Evolutionary conservation across 2,797 vertebrate genomes (phyloP).

Genomic region (Lagodon rhomboides): DNA sequence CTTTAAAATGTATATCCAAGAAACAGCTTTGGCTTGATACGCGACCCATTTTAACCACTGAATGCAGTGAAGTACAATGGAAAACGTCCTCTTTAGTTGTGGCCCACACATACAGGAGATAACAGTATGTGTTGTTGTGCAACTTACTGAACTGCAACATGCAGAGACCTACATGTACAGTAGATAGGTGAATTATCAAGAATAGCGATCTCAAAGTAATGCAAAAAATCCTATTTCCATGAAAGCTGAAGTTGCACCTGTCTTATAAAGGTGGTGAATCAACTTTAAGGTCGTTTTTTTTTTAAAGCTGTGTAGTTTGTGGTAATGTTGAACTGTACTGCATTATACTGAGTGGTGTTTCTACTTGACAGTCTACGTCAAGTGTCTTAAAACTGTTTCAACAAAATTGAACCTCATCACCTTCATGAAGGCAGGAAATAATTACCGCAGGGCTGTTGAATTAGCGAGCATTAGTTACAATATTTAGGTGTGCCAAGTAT

Average conservation of each 20-base stretch:
- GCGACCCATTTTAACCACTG: not conserved
- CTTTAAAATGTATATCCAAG: not conserved
- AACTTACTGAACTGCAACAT: slow-evolving; percentile 24
- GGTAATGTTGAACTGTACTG: not conserved
- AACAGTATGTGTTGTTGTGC: slow-evolving; percentile 33
- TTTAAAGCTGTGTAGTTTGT: not conserved
- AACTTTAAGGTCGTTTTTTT: not conserved
- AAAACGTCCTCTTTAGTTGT: not conserved
- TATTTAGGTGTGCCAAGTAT: not conserved
- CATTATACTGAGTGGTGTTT: not conserved
- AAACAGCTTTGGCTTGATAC: not conserved
- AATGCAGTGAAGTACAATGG: not conserved
- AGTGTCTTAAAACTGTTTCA: no score
- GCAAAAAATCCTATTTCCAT: not conserved
- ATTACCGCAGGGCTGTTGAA: not conserved
- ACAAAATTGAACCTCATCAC: not conserved
- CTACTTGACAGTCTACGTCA: no score
- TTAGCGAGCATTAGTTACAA: not conserved
- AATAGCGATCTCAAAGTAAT: slow-evolving; percentile 1
- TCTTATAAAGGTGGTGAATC: not conserved
- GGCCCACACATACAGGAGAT: slow-evolving; percentile 28
- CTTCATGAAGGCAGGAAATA: not conserved
- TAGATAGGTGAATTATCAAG: not conserved
- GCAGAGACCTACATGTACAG: not conserved
- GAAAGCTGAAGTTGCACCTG: not conserved